phyloP scores from a whole-genome alignment of 1,140 invertebrate species.

The Cepaea nemoralis region DNA sequence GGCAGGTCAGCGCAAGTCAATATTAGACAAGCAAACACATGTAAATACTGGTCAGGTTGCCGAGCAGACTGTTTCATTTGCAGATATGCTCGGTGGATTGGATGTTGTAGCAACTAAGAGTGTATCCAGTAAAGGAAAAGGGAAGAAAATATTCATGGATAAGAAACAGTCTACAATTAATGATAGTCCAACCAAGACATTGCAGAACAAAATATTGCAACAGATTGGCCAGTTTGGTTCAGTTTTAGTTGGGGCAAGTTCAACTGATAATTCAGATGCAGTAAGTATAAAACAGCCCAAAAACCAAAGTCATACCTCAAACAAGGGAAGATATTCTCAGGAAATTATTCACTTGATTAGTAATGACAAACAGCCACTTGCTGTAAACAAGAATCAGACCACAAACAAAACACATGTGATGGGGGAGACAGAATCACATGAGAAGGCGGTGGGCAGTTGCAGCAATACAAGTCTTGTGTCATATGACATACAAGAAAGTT shows the following conservation, averaged over 20 bases:
- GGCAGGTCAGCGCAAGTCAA: not conserved
- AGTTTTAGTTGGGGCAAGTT: not conserved
- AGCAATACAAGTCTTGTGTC: not conserved
- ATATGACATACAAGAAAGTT: not conserved
- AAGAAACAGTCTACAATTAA: not conserved
- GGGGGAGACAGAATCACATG: not conserved
- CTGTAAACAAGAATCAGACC: not conserved
- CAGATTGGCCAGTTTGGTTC: not conserved
- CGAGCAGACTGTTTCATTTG: constrained; percentile 15
- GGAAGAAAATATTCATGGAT: not conserved
- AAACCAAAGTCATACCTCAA: not conserved
- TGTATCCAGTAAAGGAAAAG: not conserved
- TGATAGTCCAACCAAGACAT: not conserved
- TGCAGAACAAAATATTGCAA: not conserved
- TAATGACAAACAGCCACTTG: not conserved
- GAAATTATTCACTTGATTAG: not conserved
- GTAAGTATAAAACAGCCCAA: not conserved
- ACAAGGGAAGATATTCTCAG: not conserved
- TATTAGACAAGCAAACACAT: not conserved
- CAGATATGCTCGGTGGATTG: constrained; percentile 16
- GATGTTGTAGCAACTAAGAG: not conserved
- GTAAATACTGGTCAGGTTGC: not conserved
- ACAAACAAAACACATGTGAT: not conserved
- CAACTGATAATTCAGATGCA: not conserved
- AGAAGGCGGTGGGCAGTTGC: not conserved